A percentile compares a stretch with the other conserved stretches of the same genome.
Evolutionary conservation across 2,888 invertebrate genomes (phyloP).

Genomic region (Caenorhabditis auriculariae): DNA sequence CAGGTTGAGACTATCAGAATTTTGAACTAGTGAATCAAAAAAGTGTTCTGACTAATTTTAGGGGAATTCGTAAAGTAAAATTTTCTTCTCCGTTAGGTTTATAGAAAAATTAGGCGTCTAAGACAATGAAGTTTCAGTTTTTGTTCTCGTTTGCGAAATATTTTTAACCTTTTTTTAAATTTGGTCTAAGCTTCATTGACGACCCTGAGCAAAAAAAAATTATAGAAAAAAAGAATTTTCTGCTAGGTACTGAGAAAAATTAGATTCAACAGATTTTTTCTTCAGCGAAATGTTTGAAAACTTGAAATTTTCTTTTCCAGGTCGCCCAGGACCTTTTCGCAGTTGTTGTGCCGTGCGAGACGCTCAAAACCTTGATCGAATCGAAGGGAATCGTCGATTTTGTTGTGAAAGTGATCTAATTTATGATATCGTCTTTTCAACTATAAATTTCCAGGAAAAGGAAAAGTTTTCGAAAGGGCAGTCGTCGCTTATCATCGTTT

Average conservation of each 20-base stretch:
- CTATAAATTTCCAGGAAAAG: not conserved
- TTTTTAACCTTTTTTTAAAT: no score
- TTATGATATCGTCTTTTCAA: not conserved
- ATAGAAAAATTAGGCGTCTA: no score
- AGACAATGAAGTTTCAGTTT: no score
- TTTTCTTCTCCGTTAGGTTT: no score
- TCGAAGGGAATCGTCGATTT: constrained; percentile 9
- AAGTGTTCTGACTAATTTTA: no score
- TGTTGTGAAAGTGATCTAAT: constrained; percentile 11
- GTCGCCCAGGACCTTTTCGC: constrained; percentile 30
- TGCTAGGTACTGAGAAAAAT: not conserved
- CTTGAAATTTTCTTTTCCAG: constrained; percentile 11
- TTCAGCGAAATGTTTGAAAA: not conserved
- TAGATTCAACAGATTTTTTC: not conserved
- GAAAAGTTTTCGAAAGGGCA: constrained; percentile 4
- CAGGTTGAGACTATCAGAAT: no score
- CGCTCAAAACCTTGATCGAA: constrained; percentile 23
- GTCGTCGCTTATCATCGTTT: constrained; percentile 24
- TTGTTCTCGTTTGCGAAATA: no score
- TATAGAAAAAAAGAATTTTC: no score
- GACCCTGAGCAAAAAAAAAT: no score
- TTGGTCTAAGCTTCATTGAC: no score
- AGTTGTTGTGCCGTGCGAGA: constrained; percentile 13
- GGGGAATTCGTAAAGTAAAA: no score
- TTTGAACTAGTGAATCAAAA: no score